Conservation (phyloP, 1,140 invertebrate species). For the Saccostrea cuccullata region DNA sequence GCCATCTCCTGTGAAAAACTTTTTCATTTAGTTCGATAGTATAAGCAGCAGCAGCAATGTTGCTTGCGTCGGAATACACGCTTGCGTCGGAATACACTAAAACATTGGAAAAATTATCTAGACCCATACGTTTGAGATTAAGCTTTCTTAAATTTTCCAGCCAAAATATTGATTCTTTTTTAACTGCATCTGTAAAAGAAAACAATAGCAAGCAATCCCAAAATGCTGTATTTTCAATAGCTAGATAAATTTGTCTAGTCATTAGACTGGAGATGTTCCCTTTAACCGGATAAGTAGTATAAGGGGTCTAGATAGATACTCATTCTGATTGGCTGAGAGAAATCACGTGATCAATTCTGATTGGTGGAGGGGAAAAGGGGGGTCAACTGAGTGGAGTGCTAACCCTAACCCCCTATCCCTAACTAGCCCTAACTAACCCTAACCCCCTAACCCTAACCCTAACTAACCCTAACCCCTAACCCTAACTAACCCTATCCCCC, state of each 20-base stretch:
- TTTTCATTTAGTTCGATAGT: conserved; percentile 31
- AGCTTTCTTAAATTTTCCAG: background rate
- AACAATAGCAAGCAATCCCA: conserved; percentile 11
- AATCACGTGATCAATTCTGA: too few species aligned
- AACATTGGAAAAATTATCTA: background rate
- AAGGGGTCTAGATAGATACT: too few species aligned
- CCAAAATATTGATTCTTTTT: background rate
- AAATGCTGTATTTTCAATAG: conserved; percentile 1
- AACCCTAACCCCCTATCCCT: too few species aligned
- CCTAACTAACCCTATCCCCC: too few species aligned
- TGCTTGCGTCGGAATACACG: conserved; percentile 25
- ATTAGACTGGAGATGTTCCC: conserved; percentile 31
- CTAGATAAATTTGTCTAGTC: conserved; percentile 27
- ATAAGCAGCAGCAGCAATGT: conserved; percentile 40
- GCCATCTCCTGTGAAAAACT: conserved; percentile 46
- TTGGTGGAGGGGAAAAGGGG: too few species aligned
- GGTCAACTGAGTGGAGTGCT: too few species aligned
- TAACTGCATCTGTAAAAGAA: background rate
- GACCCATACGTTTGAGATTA: background rate
- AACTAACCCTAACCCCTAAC: too few species aligned
- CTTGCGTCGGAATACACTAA: conserved; percentile 19
- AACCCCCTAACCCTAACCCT: too few species aligned
- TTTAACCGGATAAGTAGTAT: background rate
- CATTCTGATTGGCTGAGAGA: too few species aligned
- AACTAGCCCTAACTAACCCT: too few species aligned